A percentile compares a stretch with the other conserved stretches of the same genome.
phyloP scores from a whole-genome alignment of 1,140 invertebrate species.

The Venustaconcha ellipsiformis region DNA sequence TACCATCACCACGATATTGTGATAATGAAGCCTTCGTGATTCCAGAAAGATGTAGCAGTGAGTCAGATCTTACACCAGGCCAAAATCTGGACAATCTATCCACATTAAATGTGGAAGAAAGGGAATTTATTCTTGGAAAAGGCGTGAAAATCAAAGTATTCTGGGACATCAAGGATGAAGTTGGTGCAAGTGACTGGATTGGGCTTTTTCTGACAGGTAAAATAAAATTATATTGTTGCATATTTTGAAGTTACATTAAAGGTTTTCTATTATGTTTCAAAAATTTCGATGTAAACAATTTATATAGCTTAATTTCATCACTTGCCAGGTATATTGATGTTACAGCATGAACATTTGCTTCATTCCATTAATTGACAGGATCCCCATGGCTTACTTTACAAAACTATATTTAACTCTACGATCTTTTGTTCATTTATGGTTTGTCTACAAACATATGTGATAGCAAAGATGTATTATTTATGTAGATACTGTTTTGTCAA shows the following conservation, averaged over 20 bases:
- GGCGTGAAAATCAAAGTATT: slow-evolving; percentile 50
- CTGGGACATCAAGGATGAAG: slow-evolving; percentile 68
- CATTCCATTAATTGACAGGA: too few species aligned
- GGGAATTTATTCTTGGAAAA: slow-evolving; percentile 25
- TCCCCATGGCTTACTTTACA: too few species aligned
- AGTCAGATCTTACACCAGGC: slow-evolving; percentile 46
- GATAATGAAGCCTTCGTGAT: slow-evolving; percentile 30
- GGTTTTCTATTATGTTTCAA: too few species aligned
- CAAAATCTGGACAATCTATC: slow-evolving; percentile 40
- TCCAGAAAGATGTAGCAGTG: slow-evolving; percentile 54
- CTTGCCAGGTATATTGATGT: too few species aligned
- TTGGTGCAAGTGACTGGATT: slow-evolving; percentile 67
- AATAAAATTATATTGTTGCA: not conserved
- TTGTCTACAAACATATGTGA: too few species aligned
- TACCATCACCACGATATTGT: slow-evolving; percentile 26
- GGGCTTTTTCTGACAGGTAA: slow-evolving; percentile 66
- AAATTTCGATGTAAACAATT: too few species aligned
- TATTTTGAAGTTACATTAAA: too few species aligned
- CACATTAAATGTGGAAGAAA: slow-evolving; percentile 30
- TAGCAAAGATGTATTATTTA: too few species aligned
- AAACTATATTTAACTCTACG: too few species aligned
- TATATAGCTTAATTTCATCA: not conserved
- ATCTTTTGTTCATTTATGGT: too few species aligned
- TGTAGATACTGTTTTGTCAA: too few species aligned
- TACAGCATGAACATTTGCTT: too few species aligned